Conservation (phyloP, 2,113 vertebrate genomes). For the Felis catus region F.catus_Fca126_mat1.0 CM031414.1:1893501-1894000, state of each 20-base stretch:
- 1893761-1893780: neutral
- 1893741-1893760: neutral
- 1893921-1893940: too few relatives aligned
- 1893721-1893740: neutral
- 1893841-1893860: neutral
- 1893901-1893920: rapidly evolving
- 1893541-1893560: neutral
- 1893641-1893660: neutral
- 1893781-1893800: neutral
- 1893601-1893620: neutral
- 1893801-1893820: neutral
- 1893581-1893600: neutral
- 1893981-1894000: neutral
- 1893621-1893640: neutral
- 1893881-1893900: neutral
- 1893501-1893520: neutral
- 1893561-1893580: neutral
- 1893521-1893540: neutral
- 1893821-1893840: neutral
- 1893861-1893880: neutral
- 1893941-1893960: neutral
- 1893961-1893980: neutral
- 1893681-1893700: neutral
- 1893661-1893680: neutral
- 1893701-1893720: neutral